Conservation (phyloP, 2,797 vertebrate genomes). For the Sarcoramphus papa region DNA sequence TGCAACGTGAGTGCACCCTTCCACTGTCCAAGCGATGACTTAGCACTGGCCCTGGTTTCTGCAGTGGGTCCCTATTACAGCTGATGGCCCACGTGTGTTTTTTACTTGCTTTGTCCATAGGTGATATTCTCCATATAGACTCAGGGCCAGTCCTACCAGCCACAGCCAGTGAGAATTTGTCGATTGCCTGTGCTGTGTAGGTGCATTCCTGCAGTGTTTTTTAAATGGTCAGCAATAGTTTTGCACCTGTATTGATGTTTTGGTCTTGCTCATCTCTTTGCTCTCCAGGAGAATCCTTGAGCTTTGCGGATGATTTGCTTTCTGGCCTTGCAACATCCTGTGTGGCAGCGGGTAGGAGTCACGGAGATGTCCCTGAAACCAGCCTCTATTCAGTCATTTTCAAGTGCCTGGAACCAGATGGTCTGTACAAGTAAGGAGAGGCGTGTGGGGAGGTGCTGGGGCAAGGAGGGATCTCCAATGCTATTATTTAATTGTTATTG, state of each 20-base stretch:
- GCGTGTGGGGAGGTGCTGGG: background rate
- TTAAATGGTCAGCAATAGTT: background rate
- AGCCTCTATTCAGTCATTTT: constrained; percentile 94
- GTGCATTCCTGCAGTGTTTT: background rate
- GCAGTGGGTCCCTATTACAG: background rate
- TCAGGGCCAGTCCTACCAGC: background rate
- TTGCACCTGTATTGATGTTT: background rate
- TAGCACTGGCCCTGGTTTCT: background rate
- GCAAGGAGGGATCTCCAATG: background rate
- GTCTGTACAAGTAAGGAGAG: constrained; percentile 94
- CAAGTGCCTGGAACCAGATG: constrained; percentile 98
- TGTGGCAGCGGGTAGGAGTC: constrained; percentile 88
- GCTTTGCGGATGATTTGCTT: constrained; percentile 93
- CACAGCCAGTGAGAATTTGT: background rate
- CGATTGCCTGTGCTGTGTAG: background rate
- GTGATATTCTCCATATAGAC: background rate
- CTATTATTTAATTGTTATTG: background rate
- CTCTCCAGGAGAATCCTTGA: constrained; percentile 90
- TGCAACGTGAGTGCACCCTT: too few species aligned
- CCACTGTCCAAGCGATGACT: background rate
- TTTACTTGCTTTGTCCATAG: background rate
- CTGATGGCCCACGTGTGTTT: background rate
- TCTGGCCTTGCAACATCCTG: constrained; percentile 93
- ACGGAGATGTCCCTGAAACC: constrained; percentile 83
- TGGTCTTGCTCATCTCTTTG: background rate